Percentiles rank a stretch among this genome's conserved stretches.
Conservation (phyloP, 53 echinoderm and acorn worm genomes). For the Paelopatides confundens region DNA sequence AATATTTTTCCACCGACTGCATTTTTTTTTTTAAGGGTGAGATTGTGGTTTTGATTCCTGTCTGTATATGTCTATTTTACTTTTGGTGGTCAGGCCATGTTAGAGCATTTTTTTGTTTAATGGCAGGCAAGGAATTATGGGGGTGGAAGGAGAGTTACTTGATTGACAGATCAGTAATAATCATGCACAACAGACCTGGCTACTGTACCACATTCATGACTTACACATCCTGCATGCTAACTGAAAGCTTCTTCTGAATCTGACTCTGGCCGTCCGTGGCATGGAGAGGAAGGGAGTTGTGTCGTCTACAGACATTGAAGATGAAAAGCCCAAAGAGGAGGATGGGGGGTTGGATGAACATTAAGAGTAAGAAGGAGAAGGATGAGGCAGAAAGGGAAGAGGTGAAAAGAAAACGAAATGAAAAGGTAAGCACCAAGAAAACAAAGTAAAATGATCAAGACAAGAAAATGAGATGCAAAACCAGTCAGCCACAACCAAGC, state of each 20-base stretch:
- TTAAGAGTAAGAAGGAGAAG: not conserved
- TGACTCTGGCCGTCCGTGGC: constrained; percentile 16
- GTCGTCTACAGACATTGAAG: constrained; percentile 19
- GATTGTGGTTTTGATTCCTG: too few species aligned
- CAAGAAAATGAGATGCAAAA: not conserved
- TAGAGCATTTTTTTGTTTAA: not conserved
- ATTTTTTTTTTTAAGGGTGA: too few species aligned
- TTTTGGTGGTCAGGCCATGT: too few species aligned
- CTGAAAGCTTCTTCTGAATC: constrained; percentile 39
- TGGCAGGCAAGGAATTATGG: not conserved
- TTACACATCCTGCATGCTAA: constrained; percentile 55
- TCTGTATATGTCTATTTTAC: too few species aligned
- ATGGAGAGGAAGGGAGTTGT: constrained; percentile 23
- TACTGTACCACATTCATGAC: not conserved
- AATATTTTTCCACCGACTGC: too few species aligned
- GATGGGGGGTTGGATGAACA: not conserved
- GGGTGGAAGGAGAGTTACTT: too few species aligned
- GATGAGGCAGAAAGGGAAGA: constrained; percentile 71
- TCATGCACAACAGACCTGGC: not conserved
- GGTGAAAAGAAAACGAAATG: constrained; percentile 54
- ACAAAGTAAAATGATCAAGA: constrained; percentile 16
- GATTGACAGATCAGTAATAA: not conserved
- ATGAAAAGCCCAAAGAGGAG: not conserved
- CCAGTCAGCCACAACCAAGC: not conserved
- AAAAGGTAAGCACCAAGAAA: constrained; percentile 32